phyloP scores from a whole-genome alignment of 2,888 invertebrate genomes.

The Hoplodrina ambigua region DNA sequence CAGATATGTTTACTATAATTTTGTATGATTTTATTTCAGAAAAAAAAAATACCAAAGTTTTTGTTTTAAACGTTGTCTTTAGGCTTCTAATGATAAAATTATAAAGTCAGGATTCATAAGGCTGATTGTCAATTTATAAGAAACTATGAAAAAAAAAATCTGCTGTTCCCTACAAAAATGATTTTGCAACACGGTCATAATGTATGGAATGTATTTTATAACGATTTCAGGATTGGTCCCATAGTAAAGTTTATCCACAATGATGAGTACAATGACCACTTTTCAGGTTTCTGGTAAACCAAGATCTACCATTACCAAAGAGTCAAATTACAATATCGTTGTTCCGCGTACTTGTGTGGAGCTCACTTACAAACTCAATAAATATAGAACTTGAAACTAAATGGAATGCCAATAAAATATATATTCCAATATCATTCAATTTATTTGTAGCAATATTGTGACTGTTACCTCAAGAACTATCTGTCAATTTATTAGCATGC shows the following conservation, averaged over 20 bases:
- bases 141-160: too few relatives aligned
- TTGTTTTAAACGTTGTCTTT: too few relatives aligned
- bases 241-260: too few relatives aligned
- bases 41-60: neutral
- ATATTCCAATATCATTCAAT: neutral
- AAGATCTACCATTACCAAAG: neutral
- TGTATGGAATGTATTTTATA: too few relatives aligned
- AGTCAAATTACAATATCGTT: neutral
- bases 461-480: neutral
- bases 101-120: neutral
- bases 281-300: too few relatives aligned
- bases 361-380: neutral
- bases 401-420: neutral
- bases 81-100: too few relatives aligned
- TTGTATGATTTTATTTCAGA: neutral
- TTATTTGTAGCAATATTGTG: neutral
- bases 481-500: neutral
- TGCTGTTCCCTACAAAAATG: too few relatives aligned
- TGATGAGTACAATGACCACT: too few relatives aligned
- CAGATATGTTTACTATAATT: conserved; percentile 33
- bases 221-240: too few relatives aligned
- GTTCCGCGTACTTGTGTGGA: neutral
- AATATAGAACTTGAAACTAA: neutral
- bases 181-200: too few relatives aligned
- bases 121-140: too few relatives aligned